phyloP scores from a whole-genome alignment of 1,140 invertebrate genomes.

The Arctopsyche grandis region DNA sequence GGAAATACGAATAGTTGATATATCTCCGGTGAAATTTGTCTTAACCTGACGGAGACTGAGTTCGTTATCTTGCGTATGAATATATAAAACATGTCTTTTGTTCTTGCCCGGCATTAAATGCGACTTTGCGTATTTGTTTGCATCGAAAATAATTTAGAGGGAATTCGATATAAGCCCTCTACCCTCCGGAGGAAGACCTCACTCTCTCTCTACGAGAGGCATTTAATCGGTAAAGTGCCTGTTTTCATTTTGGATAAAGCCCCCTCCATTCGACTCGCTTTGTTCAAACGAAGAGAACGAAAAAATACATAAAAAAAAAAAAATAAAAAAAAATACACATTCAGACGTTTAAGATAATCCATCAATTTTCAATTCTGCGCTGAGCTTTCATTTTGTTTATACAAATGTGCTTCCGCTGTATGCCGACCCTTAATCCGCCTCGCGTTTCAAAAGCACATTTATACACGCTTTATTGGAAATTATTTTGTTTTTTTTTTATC shows the following conservation, averaged over 20 bases:
- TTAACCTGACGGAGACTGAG: no score
- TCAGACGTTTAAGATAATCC: conserved; percentile 38
- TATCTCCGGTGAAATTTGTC: no score
- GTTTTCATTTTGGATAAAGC: conserved; percentile 43
- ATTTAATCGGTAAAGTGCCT: conserved; percentile 47
- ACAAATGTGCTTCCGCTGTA: conserved; percentile 9
- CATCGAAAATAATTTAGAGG: conserved; percentile 38
- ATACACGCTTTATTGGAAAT: no score
- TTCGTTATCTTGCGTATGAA: no score
- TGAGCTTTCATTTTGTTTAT: conserved; percentile 34
- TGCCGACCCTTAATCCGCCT: conserved; percentile 1
- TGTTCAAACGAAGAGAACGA: neutral
- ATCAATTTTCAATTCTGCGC: conserved; percentile 36
- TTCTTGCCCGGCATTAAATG: neutral
- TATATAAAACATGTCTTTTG: no score
- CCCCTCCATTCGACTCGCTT: neutral
- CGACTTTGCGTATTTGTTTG: conserved; percentile 38
- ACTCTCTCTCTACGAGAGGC: neutral
- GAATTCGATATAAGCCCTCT: conserved; percentile 33
- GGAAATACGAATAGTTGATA: no score
- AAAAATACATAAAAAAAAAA: neutral
- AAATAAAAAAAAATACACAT: conserved; percentile 10
- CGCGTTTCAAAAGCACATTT: neutral
- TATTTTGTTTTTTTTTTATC: no score
- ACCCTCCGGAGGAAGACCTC: conserved; percentile 14